Evolutionary conservation across 2,888 invertebrate species (phyloP).

Genomic region (Eupithecia tripunctaria): DNA sequence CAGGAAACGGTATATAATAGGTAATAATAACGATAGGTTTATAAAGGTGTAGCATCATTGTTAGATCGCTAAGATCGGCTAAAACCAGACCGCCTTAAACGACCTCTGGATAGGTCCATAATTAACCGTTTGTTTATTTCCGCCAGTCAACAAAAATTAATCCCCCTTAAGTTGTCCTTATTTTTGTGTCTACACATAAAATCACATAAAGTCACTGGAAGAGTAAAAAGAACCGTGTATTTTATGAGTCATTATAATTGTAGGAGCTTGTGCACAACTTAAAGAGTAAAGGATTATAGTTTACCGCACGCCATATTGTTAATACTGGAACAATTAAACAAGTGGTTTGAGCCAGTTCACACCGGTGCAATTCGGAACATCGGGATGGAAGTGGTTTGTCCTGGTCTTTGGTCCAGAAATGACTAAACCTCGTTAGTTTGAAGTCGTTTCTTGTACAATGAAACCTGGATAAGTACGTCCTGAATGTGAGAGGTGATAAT

Average conservation of each 20-base stretch:
- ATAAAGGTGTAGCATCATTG: not conserved
- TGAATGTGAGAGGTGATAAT: too few species aligned
- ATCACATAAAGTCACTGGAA: not conserved
- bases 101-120: not conserved
- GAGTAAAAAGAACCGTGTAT: not conserved
- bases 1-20: too few species aligned
- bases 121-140: not conserved
- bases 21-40: too few species aligned
- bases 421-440: not conserved
- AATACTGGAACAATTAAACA: slow-evolving; percentile 65
- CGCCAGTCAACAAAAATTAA: not conserved
- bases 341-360: slow-evolving; percentile 57
- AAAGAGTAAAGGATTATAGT: slow-evolving; percentile 55
- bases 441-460: not conserved
- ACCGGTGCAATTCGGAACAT: slow-evolving; percentile 58
- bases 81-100: not conserved
- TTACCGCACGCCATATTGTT: slow-evolving; percentile 58
- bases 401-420: slow-evolving; percentile 18
- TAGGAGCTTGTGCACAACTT: slow-evolving; percentile 4
- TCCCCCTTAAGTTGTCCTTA: not conserved
- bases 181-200: slow-evolving; percentile 3
- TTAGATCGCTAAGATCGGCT: not conserved
- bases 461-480: too few species aligned
- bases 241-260: slow-evolving; percentile 7
- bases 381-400: slow-evolving; percentile 58